Conservation (phyloP, 2,113 vertebrate species). For the Gyps fulvus region DNA sequence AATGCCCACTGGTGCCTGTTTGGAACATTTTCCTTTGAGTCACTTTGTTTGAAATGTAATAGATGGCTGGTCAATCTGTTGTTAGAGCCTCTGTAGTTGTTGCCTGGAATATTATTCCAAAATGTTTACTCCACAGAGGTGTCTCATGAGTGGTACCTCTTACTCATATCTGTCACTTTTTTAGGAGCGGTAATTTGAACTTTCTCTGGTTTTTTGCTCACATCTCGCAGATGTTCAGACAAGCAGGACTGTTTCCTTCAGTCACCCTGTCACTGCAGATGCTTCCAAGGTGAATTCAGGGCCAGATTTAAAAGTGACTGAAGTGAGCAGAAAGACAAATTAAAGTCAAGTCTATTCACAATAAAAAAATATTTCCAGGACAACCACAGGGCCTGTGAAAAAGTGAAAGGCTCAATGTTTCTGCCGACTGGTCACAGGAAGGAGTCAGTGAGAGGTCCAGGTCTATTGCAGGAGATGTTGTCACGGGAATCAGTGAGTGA, state of each 20-base stretch:
- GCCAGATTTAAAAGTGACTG: neutral
- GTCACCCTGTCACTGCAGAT: neutral
- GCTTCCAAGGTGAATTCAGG: neutral
- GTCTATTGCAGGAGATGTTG: neutral
- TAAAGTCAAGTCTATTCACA: neutral
- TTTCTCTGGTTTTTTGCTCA: neutral
- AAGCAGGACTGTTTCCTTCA: neutral
- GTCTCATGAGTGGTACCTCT: slow-evolving; percentile 42
- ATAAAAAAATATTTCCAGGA: neutral
- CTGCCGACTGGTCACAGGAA: neutral
- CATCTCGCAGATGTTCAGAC: slow-evolving; percentile 8
- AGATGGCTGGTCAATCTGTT: slow-evolving; percentile 31
- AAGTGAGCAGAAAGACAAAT: neutral
- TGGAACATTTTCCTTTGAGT: slow-evolving; percentile 57
- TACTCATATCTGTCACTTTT: slow-evolving; percentile 55
- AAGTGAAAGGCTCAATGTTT: neutral
- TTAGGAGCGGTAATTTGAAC: slow-evolving; percentile 21
- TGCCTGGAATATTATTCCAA: slow-evolving; percentile 61
- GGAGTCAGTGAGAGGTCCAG: neutral
- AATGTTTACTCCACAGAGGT: slow-evolving; percentile 52
- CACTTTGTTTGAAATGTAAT: slow-evolving; percentile 49
- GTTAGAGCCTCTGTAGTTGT: slow-evolving; percentile 49
- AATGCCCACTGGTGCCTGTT: slow-evolving; percentile 33
- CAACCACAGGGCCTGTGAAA: neutral
- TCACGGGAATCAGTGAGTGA: neutral